Evolutionary conservation across 2,797 vertebrate genomes (phyloP), one percentile per base, ranked within the genome.

Genomic region (Stomatorhinus walkeri): DNA sequence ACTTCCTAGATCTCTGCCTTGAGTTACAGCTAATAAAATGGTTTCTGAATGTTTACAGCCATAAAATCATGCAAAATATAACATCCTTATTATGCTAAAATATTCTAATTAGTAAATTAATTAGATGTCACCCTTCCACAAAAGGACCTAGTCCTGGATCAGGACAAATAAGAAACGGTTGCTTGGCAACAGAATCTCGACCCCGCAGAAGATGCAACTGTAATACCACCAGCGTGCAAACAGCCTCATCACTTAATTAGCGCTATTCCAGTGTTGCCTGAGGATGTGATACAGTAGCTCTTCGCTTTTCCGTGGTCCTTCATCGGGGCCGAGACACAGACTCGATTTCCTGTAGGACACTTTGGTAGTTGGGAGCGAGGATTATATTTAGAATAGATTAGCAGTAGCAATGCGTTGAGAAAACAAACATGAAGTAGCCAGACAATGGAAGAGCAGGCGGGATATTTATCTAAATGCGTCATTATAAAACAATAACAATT

Each of bases 101-200:
- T 48, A 49, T 84, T 84, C 46, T 48, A 84, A 84, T 84, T 49
- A 46, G 46, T 49, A 84, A 43, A 49, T 84, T 49, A 46, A 84
- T 84, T 84, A 84, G 81, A 4, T 84, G 40, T 84, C 81, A 48
- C 40, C 22, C 43, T 84, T 84, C 81, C 81, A 22, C 81, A 84
- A 43, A 49, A 46, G 19, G 46, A 84, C 43, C 40, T 49, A 22
- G 40, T 24, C 46, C 40, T 84, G 46, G 19, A 46, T 84, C 81
- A 84, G 81, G 81, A 49, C n/a, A 84, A 84, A 84, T 84, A 84
- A 84, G 40, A 84, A 56, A 84, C 0, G 46, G 81, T 84, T 84
- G 81, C 81, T 84, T 46, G 43, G 81, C 81, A 84, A 84, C 81
- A 84, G 40, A 46, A 84, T 12, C 40, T 43, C 81, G n/a, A 46